phyloP scores from a whole-genome alignment of 2,888 invertebrate genomes.

The Drosophila testacea region DNA sequence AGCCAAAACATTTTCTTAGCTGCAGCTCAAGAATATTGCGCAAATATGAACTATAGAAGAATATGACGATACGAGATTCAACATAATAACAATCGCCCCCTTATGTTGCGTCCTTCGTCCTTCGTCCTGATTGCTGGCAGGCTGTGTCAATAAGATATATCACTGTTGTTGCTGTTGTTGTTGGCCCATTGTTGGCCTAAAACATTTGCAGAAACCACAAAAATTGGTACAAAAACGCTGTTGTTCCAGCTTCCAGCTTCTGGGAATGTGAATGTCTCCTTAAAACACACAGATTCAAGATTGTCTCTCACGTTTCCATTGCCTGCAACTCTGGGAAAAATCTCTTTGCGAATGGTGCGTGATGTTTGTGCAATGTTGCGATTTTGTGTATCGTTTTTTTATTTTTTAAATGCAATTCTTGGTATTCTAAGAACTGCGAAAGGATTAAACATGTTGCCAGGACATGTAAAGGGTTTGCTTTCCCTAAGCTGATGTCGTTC shows the following conservation, averaged over 20 bases:
- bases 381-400: constrained; percentile 58
- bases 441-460: constrained; percentile 57
- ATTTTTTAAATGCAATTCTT: constrained; percentile 53
- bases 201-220: constrained; percentile 58
- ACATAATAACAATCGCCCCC: constrained; percentile 27
- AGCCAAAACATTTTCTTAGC: constrained; percentile 77
- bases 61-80: not conserved
- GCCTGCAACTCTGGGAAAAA: constrained; percentile 54
- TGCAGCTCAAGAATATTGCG: constrained; percentile 73
- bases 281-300: constrained; percentile 28
- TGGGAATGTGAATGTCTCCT: constrained; percentile 52
- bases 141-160: constrained; percentile 75
- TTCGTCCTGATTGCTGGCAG: constrained; percentile 27
- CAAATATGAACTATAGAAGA: constrained; percentile 57
- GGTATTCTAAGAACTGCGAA: constrained; percentile 33
- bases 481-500: constrained; percentile 34
- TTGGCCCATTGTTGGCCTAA: constrained; percentile 28
- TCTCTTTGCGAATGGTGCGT: constrained; percentile 44
- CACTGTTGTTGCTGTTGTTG: constrained; percentile 41
- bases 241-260: constrained; percentile 53
- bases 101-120: constrained; percentile 6
- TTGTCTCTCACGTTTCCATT: constrained; percentile 68
- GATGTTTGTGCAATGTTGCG: constrained; percentile 73
- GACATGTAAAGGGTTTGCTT: constrained; percentile 41
- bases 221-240: constrained; percentile 61